Conservation (phyloP, 2,113 vertebrate genomes). For the Picathartes gymnocephalus region DNA sequence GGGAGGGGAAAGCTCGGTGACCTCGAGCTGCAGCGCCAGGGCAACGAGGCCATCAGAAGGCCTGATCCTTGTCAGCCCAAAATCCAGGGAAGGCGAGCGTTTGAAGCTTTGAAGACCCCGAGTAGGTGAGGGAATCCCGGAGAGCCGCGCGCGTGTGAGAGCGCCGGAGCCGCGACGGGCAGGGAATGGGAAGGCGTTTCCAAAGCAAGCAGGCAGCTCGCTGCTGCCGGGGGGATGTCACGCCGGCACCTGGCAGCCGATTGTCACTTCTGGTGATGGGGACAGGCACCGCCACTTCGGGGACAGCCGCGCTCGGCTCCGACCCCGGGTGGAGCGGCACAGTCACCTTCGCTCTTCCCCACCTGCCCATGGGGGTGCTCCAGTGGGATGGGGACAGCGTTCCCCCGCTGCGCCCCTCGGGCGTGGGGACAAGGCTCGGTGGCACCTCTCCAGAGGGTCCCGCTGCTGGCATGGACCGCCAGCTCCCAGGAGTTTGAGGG, state of each 20-base stretch:
- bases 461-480: accelerated
- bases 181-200: background rate
- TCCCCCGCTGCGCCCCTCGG: background rate
- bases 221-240: background rate
- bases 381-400: accelerated
- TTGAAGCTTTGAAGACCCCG: background rate
- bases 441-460: background rate
- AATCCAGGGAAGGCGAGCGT: background rate
- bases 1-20: background rate
- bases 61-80: background rate
- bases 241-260: background rate
- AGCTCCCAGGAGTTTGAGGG: background rate
- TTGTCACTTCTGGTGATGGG: background rate
- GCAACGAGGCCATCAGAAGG: background rate
- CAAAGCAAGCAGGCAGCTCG: background rate
- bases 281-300: background rate
- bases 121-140: background rate
- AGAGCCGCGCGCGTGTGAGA: background rate
- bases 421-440: accelerated
- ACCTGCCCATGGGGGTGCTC: accelerated
- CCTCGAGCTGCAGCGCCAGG: accelerated
- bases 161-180: background rate
- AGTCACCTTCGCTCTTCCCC: background rate
- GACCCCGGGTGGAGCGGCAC: accelerated
- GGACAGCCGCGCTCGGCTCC: background rate